phyloP scores from a whole-genome alignment of 2,888 invertebrate genomes.

The Apantesis nais region DNA sequence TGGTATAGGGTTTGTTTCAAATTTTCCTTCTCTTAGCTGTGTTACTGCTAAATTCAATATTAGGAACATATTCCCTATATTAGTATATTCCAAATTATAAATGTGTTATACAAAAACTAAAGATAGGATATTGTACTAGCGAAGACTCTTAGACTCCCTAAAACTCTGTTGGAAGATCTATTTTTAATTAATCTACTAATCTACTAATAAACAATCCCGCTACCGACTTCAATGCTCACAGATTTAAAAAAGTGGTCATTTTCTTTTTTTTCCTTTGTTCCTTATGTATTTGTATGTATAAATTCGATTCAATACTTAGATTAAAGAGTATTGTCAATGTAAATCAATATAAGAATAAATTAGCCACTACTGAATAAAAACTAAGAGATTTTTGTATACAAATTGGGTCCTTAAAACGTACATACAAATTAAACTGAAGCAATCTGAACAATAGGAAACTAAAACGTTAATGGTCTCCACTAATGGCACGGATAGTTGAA shows the following conservation, averaged over 20 bases:
- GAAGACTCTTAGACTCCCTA: too few species aligned
- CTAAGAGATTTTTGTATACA: constrained; percentile 1
- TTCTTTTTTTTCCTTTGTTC: background rate
- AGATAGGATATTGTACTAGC: too few species aligned
- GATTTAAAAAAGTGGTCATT: background rate
- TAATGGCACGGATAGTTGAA: constrained; percentile 50
- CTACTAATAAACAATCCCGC: too few species aligned
- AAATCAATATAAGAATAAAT: constrained; percentile 2
- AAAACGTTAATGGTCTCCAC: constrained; percentile 54
- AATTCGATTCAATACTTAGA: background rate
- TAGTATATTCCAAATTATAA: too few species aligned
- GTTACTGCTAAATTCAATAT: too few species aligned
- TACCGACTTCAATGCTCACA: too few species aligned
- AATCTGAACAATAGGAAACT: constrained; percentile 43
- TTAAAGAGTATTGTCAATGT: background rate
- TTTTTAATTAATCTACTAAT: too few species aligned
- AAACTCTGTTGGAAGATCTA: too few species aligned
- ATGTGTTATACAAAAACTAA: too few species aligned
- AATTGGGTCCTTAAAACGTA: constrained; percentile 21
- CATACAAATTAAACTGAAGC: constrained; percentile 35
- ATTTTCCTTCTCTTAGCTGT: too few species aligned
- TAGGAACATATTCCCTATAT: too few species aligned
- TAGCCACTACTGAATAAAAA: background rate
- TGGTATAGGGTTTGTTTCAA: too few species aligned
- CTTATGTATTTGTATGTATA: background rate